Evolutionary conservation across 2,888 invertebrate species (phyloP).

Genomic region (Artemia sp.): DNA sequence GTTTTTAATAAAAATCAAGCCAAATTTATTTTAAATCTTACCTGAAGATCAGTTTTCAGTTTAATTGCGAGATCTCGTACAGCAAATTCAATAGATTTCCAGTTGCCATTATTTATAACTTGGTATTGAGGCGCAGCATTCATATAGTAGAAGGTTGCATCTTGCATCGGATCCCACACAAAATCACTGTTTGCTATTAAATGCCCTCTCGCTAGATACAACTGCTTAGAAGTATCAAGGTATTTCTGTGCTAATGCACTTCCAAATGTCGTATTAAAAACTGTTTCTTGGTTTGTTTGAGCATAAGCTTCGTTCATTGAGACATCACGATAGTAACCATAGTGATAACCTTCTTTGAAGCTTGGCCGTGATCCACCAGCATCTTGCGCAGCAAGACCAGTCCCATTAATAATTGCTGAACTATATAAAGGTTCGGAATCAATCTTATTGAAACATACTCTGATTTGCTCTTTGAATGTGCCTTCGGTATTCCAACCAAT

Average conservation of each 20-base stretch:
- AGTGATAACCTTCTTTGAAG: slow-evolving; percentile 34
- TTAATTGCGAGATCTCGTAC: slow-evolving; percentile 16
- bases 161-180: slow-evolving; percentile 42
- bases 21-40: background rate
- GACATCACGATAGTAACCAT: slow-evolving; percentile 33
- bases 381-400: slow-evolving; percentile 37
- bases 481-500: slow-evolving; percentile 20
- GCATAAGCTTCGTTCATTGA: slow-evolving; percentile 23
- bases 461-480: slow-evolving; percentile 32
- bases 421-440: slow-evolving; percentile 39
- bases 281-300: slow-evolving; percentile 25
- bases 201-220: slow-evolving; percentile 40
- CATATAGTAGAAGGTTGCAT: slow-evolving; percentile 44
- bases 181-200: slow-evolving; percentile 44
- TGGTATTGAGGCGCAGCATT: slow-evolving; percentile 53
- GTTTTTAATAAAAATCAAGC: too few species aligned
- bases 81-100: slow-evolving; percentile 31
- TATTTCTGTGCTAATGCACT: slow-evolving; percentile 27
- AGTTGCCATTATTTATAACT: slow-evolving; percentile 42
- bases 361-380: slow-evolving; percentile 36
- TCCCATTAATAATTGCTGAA: slow-evolving; percentile 36
- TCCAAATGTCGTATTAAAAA: slow-evolving; percentile 28
- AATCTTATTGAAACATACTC: slow-evolving; percentile 40
- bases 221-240: slow-evolving; percentile 23
- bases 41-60: slow-evolving; percentile 15